Evolutionary conservation across 2,797 vertebrate species (phyloP).

Genomic region (Aselliscus stoliczkanus): DNA sequence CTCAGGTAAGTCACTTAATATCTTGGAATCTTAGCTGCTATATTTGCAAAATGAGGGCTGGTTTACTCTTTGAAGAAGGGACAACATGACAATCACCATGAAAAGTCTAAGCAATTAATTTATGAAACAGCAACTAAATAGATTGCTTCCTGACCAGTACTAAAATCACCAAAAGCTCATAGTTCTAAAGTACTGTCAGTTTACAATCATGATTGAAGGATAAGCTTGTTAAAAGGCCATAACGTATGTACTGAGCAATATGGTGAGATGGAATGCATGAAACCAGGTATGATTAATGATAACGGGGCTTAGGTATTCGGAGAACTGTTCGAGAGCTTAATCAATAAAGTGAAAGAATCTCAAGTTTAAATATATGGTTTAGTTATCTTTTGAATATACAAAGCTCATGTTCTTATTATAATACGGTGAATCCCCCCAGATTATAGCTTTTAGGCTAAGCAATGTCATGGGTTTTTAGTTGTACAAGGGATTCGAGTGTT

Average conservation of each 20-base stretch:
- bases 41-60: neutral
- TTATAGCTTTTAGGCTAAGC: neutral
- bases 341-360: neutral
- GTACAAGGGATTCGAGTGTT: neutral
- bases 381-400: neutral
- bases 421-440: neutral
- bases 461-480: neutral
- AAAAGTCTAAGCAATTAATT: neutral
- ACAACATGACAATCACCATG: neutral
- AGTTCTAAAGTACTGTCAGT: neutral
- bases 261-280: neutral
- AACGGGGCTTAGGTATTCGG: neutral
- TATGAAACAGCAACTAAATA: neutral
- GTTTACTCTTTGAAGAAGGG: neutral
- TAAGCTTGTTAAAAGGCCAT: neutral
- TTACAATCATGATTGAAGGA: neutral
- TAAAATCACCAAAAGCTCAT: neutral
- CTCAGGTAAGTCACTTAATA: neutral
- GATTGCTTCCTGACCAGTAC: neutral
- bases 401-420: neutral
- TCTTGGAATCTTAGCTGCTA: neutral
- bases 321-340: neutral
- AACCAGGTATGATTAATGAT: neutral
- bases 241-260: neutral
- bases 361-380: neutral